Evolutionary conservation across 2,797 vertebrate species (phyloP).

Genomic region (Alca torda): DNA sequence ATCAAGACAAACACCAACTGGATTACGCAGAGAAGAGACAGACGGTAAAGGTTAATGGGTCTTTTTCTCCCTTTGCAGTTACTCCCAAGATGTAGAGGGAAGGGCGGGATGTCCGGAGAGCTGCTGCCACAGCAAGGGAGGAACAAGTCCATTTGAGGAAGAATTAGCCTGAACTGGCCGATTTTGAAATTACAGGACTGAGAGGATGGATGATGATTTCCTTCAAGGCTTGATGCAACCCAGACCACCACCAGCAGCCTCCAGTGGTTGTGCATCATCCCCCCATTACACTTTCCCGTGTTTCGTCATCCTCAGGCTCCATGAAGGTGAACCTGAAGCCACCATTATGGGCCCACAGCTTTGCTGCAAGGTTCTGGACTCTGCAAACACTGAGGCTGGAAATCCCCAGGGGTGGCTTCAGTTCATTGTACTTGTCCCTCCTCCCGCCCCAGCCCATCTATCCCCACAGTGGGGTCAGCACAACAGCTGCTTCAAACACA

Average conservation of each 20-base stretch:
- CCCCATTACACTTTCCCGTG: rapidly evolving
- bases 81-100: not conserved
- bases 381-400: not conserved
- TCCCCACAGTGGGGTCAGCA: not conserved
- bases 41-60: not conserved
- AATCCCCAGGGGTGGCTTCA: not conserved
- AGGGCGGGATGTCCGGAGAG: not conserved
- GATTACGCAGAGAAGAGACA: not conserved
- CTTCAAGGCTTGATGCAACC: not conserved
- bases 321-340: rapidly evolving
- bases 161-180: not conserved
- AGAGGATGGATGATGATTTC: not conserved
- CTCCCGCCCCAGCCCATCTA: not conserved
- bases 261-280: not conserved
- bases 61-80: not conserved
- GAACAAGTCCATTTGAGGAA: not conserved
- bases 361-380: not conserved
- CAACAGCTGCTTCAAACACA: not conserved
- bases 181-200: not conserved
- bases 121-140: not conserved
- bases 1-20: slow-evolving; percentile 47
- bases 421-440: not conserved
- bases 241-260: not conserved
- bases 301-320: not conserved
- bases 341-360: rapidly evolving